These are phyloP conservation scores for Zosterops pallidus DNA, from an alignment of 2,113 vertebrate genomes.

Conservation along the genomic window DNA sequence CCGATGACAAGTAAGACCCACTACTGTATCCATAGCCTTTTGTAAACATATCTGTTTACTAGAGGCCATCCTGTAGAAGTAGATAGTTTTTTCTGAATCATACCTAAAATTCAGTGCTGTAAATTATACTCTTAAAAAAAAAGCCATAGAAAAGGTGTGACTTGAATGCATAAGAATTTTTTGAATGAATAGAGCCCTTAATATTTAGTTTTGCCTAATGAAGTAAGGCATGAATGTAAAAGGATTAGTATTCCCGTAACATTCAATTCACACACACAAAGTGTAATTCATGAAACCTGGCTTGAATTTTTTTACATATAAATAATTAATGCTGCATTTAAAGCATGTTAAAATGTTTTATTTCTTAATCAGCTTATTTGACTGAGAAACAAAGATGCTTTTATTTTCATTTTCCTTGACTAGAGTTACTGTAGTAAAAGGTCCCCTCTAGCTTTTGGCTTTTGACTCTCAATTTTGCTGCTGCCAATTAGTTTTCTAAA, in stretches of 20 bases:
- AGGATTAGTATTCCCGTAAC: constrained; percentile 69
- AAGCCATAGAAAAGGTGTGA: constrained; percentile 47
- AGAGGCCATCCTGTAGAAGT: not conserved
- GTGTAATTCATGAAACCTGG: constrained; percentile 71
- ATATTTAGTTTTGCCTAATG: constrained; percentile 70
- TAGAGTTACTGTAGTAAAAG: constrained; percentile 76
- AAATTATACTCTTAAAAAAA: constrained; percentile 34
- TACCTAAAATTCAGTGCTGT: constrained; percentile 32
- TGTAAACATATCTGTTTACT: not conserved
- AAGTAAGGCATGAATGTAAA: constrained; percentile 63
- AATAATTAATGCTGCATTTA: constrained; percentile 81
- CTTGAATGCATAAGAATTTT: constrained; percentile 51
- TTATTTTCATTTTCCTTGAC: constrained; percentile 76
- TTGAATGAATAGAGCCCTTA: constrained; percentile 68
- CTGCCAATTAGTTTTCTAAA: constrained; percentile 81
- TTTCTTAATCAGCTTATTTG: constrained; percentile 82
- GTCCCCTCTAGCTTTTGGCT: constrained; percentile 74
- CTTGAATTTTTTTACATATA: constrained; percentile 75
- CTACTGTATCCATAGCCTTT: not conserved
- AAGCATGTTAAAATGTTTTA: constrained; percentile 78
- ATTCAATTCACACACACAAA: constrained; percentile 68
- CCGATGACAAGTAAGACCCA: not conserved
- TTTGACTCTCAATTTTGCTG: constrained; percentile 68
- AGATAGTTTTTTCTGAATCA: constrained; percentile 11
- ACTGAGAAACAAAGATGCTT: constrained; percentile 80